Evolutionary conservation across 2,113 vertebrate genomes (phyloP).

Genomic region (Sturnus vulgaris): DNA sequence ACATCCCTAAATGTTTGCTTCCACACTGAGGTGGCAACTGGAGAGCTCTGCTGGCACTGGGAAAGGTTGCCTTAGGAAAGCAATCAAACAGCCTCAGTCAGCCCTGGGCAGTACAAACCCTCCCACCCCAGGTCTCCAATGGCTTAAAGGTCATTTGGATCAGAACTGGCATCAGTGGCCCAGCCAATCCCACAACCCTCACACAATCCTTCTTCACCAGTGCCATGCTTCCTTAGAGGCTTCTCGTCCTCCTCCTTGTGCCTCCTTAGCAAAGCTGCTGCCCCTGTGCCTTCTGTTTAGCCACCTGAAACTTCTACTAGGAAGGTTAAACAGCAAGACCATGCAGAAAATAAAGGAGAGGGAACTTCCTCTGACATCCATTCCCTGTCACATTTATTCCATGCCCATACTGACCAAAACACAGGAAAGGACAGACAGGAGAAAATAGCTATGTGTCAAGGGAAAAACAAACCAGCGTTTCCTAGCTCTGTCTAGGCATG

Average conservation of each 20-base stretch:
- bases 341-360: not conserved
- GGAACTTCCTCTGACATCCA: not conserved
- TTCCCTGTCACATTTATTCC: not conserved
- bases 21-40: not conserved
- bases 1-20: not conserved
- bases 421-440: not conserved
- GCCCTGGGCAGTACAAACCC: not conserved
- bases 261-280: not conserved
- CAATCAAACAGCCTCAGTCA: not conserved
- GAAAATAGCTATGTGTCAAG: not conserved
- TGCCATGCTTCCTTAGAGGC: not conserved
- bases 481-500: not conserved
- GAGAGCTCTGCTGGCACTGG: not conserved
- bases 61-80: not conserved
- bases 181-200: not conserved
- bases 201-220: not conserved
- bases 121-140: not conserved
- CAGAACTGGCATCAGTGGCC: not conserved
- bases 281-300: not conserved
- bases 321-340: not conserved
- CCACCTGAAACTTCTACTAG: not conserved
- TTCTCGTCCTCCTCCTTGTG: not conserved
- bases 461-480: slow-evolving; percentile 6
- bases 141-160: not conserved
- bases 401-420: not conserved